A percentile compares a stretch with the other conserved stretches of the same genome.
Conservation (phyloP, 2,797 vertebrate genomes). For the Gymnocypris eckloni region DNA sequence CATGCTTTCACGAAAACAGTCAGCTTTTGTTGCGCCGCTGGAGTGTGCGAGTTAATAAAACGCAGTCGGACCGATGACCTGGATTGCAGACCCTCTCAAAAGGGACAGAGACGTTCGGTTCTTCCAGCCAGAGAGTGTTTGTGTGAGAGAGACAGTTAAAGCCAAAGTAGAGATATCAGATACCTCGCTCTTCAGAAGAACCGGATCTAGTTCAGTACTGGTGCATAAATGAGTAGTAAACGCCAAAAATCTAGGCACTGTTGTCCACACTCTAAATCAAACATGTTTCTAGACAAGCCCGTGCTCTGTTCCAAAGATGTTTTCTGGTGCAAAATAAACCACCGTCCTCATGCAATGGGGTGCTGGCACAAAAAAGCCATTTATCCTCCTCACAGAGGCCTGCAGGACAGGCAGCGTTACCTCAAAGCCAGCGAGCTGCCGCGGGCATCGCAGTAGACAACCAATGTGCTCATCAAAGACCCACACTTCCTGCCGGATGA, state of each 20-base stretch:
- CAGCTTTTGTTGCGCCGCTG: slow-evolving; percentile 50
- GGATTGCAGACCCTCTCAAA: slow-evolving; percentile 24
- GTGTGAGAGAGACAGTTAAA: not conserved
- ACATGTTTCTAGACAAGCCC: slow-evolving; percentile 53
- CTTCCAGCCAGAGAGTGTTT: not conserved
- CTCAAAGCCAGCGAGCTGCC: slow-evolving; percentile 56
- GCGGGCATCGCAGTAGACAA: slow-evolving; percentile 44
- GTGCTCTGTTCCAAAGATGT: slow-evolving; percentile 55
- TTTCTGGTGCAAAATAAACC: slow-evolving; percentile 42
- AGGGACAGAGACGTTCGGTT: slow-evolving; percentile 6
- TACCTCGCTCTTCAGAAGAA: not conserved
- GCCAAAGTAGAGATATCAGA: not conserved
- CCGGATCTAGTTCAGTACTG: not conserved
- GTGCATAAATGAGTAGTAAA: slow-evolving; percentile 38
- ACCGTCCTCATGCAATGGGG: slow-evolving; percentile 40
- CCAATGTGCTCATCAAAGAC: slow-evolving; percentile 52
- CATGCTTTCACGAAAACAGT: slow-evolving; percentile 57
- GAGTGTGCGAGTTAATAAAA: slow-evolving; percentile 46
- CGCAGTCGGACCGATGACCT: slow-evolving; percentile 33
- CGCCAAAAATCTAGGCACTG: slow-evolving; percentile 18
- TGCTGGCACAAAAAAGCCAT: slow-evolving; percentile 58
- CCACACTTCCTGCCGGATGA: slow-evolving; percentile 51
- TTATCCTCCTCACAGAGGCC: slow-evolving; percentile 48
- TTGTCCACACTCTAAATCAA: slow-evolving; percentile 27
- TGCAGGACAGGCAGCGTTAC: slow-evolving; percentile 40